Conservation (phyloP, 2,888 invertebrate genomes). For the Ophioninae sp. region DNA sequence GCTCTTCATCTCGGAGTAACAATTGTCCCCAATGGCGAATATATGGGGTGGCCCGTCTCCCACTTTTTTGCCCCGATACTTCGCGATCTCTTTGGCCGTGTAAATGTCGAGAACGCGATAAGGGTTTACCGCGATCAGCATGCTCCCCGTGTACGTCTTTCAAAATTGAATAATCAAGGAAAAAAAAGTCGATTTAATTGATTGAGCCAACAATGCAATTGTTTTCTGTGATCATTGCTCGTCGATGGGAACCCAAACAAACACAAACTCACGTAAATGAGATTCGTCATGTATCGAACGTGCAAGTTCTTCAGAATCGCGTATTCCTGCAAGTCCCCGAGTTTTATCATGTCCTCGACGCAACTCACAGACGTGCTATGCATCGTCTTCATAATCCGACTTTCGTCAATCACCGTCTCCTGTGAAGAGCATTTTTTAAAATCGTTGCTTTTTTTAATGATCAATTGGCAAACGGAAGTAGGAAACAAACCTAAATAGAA, state of each 20-base stretch:
- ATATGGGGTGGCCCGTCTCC: slow-evolving; percentile 96
- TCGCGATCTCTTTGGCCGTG: slow-evolving; percentile 91
- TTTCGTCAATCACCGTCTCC: slow-evolving; percentile 76
- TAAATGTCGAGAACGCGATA: slow-evolving; percentile 97
- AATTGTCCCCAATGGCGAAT: slow-evolving; percentile 96
- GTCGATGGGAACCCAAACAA: background rate
- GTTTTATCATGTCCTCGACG: slow-evolving; percentile 97
- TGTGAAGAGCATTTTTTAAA: slow-evolving; percentile 9
- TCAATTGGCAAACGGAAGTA: too few species aligned
- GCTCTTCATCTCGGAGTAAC: slow-evolving; percentile 91
- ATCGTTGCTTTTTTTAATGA: background rate
- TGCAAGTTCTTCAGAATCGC: slow-evolving; percentile 95
- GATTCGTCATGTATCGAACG: slow-evolving; percentile 92
- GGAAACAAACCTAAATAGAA: too few species aligned
- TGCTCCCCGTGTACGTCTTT: slow-evolving; percentile 97
- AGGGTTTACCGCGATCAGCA: slow-evolving; percentile 97
- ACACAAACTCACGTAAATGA: slow-evolving; percentile 91
- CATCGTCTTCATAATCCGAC: slow-evolving; percentile 87
- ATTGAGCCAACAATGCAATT: background rate
- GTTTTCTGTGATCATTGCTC: background rate
- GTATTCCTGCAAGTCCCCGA: slow-evolving; percentile 97
- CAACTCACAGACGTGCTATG: slow-evolving; percentile 90
- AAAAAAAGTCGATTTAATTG: background rate
- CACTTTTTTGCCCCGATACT: slow-evolving; percentile 91
- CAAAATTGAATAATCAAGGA: slow-evolving; percentile 66